Evolutionary conservation across 2,797 vertebrate species (phyloP).

Genomic region (Petrocephalus sullivani): DNA sequence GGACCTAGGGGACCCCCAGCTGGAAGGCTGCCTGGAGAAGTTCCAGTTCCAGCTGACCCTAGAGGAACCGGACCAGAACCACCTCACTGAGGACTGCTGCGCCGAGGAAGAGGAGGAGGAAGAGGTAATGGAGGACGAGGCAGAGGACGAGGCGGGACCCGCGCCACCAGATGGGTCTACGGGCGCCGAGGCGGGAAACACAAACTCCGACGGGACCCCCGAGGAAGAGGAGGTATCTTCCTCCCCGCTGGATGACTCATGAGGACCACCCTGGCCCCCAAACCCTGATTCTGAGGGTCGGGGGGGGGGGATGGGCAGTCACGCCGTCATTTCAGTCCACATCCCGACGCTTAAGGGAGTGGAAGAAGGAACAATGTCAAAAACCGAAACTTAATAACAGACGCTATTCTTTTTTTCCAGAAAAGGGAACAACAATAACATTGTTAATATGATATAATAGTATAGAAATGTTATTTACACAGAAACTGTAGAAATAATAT

Average conservation of each 20-base stretch:
- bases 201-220: slow-evolving; percentile 68
- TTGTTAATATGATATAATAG: slow-evolving; percentile 19
- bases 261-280: slow-evolving; percentile 53
- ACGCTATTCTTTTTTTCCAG: slow-evolving; percentile 74
- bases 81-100: slow-evolving; percentile 35
- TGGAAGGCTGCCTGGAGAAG: slow-evolving; percentile 68
- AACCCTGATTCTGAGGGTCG: slow-evolving; percentile 1
- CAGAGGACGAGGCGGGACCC: slow-evolving; percentile 50
- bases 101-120: slow-evolving; percentile 39
- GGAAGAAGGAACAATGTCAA: neutral
- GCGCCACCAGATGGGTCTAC: slow-evolving; percentile 53
- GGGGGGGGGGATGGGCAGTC: neutral
- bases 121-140: slow-evolving; percentile 44
- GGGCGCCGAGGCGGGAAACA: slow-evolving; percentile 58
- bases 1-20: slow-evolving; percentile 60
- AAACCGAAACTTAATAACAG: neutral
- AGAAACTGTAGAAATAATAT: slow-evolving; percentile 73
- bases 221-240: slow-evolving; percentile 56
- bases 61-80: slow-evolving; percentile 56
- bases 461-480: slow-evolving; percentile 71
- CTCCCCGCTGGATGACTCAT: slow-evolving; percentile 71
- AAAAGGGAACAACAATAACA: slow-evolving; percentile 71
- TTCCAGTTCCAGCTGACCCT: slow-evolving; percentile 82
- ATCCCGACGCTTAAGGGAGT: neutral
- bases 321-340: slow-evolving; percentile 39